Evolutionary conservation across 2,113 vertebrate species (phyloP).

Genomic region (Salvelinus sp.): DNA sequence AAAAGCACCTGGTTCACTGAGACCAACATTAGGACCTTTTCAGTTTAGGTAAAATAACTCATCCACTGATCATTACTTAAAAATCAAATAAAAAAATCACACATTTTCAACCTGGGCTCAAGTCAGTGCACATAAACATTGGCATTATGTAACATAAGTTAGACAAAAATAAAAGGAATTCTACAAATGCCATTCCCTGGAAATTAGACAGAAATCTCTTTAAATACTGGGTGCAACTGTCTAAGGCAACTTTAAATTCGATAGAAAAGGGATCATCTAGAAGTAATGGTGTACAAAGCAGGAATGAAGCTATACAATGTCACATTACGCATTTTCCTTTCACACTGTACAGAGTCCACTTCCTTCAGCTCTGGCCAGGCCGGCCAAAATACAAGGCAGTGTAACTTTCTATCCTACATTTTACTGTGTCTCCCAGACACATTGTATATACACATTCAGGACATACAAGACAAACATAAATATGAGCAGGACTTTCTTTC

Average conservation of each 20-base stretch:
- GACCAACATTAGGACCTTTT: conserved; percentile 46
- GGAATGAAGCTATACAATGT: conserved; percentile 75
- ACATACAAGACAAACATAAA: conserved; percentile 66
- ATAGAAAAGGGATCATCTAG: conserved; percentile 69
- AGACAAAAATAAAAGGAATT: conserved; percentile 59
- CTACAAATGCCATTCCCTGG: conserved; percentile 68
- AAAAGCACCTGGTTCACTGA: conserved; percentile 36
- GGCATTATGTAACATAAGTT: conserved; percentile 61
- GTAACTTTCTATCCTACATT: conserved; percentile 65
- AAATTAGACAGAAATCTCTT: conserved; percentile 61
- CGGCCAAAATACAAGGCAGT: conserved; percentile 58
- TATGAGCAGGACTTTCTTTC: conserved; percentile 49
- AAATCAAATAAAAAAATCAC: conserved; percentile 54
- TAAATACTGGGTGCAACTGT: conserved; percentile 75
- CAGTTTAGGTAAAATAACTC: conserved; percentile 36
- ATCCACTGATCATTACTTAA: conserved; percentile 40
- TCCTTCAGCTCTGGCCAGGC: conserved; percentile 50
- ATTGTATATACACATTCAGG: conserved; percentile 59
- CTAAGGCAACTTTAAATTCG: conserved; percentile 77
- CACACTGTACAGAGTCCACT: conserved; percentile 71
- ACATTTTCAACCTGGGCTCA: conserved; percentile 61
- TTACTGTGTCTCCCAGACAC: conserved; percentile 53
- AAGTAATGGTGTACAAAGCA: conserved; percentile 68
- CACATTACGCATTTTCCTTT: conserved; percentile 67
- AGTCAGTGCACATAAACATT: conserved; percentile 68